Base-by-base conservation (phyloP, 2,113 vertebrate species). In the Alligator mississippiensis region DNA sequence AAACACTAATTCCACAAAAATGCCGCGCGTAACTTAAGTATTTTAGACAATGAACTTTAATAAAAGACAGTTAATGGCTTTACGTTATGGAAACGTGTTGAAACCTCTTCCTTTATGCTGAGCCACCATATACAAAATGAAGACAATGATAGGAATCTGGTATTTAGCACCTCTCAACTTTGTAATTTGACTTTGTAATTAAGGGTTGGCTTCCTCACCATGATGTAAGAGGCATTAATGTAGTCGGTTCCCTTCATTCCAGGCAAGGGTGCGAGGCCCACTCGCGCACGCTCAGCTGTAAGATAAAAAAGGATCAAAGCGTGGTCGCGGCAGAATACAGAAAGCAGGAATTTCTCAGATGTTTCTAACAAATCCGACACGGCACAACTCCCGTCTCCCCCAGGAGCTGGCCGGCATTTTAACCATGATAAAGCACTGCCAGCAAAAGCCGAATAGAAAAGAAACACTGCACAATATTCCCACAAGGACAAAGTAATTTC, bases 211-310 rank as follows among this genome's bases (percentile, higher is more conserved):
- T 96, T 95, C 96, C 99, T 99, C 96, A 99, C 99, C 99, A 99
- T 99, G 97, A 99, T 99, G 93, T 99, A 99, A 96, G 99, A 99
- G 92, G 99, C 99, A 94, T 99, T 99, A 96, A 99, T 99, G 98
- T 99, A 99, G 97, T 99, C 99, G 21, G 98, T 99, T 97, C 99
- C 99, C 97, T 99, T 99, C 98, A 98, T 98, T 93, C 99, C 98
- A 90, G 99, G 98, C 95, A 99, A 95, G 1, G 99, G 99, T 79
- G 98, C 98, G 38, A 99, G 98, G 62, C 98, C 98, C 86, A 99
- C 99, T 95, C 99, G 98, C 70, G 99, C 99, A 97, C 98, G 98
- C 90, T 99, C 99, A 88, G 99, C 99, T 99, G 93, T 85, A 94
- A 93, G 34, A 96, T 68, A 82, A 84, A 58, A 92, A 81, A 91